Evolutionary conservation across 2,113 vertebrate genomes (phyloP).

Genomic region (Lathamus discolor): DNA sequence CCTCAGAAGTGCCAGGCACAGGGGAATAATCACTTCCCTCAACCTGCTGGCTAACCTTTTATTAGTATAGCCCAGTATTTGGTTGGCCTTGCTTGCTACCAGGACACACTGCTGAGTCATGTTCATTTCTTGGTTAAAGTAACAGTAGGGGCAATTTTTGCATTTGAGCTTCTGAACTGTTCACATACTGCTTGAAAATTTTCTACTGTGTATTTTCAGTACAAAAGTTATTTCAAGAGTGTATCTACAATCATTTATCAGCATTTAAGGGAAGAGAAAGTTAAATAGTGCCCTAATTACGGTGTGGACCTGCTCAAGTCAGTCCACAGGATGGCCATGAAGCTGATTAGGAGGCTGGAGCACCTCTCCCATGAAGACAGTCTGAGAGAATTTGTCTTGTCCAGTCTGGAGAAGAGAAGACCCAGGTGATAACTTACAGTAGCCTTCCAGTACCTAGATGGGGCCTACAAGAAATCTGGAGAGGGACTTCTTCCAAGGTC

Average conservation of each 20-base stretch:
- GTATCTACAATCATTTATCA: background rate
- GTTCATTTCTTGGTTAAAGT: background rate
- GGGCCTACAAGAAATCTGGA: background rate
- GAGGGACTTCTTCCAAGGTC: background rate
- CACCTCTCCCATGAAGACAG: background rate
- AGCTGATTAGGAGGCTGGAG: background rate
- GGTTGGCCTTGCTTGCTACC: background rate
- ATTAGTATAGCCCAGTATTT: background rate
- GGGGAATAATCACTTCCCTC: background rate
- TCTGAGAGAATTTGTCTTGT: background rate
- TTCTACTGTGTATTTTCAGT: background rate
- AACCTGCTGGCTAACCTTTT: background rate
- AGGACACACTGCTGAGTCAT: background rate
- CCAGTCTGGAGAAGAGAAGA: background rate
- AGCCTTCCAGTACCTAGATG: background rate
- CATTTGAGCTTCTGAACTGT: background rate
- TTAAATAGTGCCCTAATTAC: background rate
- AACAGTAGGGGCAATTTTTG: background rate
- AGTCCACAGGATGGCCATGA: background rate
- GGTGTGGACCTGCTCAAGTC: background rate
- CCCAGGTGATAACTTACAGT: background rate
- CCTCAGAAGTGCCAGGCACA: background rate
- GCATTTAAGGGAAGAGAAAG: background rate
- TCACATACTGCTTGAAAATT: background rate
- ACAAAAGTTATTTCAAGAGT: background rate